phyloP scores from a whole-genome alignment of 2,113 vertebrate species.

The Hyperopisus bebe region DNA sequence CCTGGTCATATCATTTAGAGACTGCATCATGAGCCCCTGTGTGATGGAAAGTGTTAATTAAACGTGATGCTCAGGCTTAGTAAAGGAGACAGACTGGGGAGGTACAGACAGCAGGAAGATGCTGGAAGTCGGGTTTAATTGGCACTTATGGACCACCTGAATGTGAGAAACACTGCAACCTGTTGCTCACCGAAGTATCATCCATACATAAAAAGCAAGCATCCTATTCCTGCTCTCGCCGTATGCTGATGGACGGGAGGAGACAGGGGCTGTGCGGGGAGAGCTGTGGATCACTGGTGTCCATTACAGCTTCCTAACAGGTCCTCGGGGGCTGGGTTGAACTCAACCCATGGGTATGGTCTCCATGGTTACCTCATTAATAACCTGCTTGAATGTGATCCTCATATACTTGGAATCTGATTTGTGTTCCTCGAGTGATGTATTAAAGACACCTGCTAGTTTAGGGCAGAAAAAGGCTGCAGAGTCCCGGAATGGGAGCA shows the following conservation, averaged over 20 bases:
- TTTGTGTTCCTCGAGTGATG: neutral
- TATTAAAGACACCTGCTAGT: neutral
- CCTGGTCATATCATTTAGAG: neutral
- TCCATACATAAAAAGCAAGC: neutral
- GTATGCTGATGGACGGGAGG: neutral
- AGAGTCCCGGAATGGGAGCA: neutral
- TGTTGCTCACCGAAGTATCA: neutral
- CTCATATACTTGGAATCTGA: neutral
- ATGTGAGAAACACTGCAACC: neutral
- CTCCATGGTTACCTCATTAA: constrained; percentile 17
- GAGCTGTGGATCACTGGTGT: neutral
- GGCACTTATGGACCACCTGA: neutral
- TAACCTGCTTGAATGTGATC: neutral
- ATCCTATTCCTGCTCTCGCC: neutral
- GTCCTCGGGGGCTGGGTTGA: neutral
- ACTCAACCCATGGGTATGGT: neutral
- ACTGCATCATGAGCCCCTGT: neutral
- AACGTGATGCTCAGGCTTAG: neutral
- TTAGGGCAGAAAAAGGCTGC: neutral
- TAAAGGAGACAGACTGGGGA: neutral
- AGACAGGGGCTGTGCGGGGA: neutral
- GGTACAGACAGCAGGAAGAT: neutral
- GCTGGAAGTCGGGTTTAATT: neutral
- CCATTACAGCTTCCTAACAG: neutral
- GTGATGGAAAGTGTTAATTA: neutral